Evolutionary conservation across 2,888 invertebrate species (phyloP), one percentile per base, ranked within the genome.

Genomic region (Drosophila hamatofila): DNA sequence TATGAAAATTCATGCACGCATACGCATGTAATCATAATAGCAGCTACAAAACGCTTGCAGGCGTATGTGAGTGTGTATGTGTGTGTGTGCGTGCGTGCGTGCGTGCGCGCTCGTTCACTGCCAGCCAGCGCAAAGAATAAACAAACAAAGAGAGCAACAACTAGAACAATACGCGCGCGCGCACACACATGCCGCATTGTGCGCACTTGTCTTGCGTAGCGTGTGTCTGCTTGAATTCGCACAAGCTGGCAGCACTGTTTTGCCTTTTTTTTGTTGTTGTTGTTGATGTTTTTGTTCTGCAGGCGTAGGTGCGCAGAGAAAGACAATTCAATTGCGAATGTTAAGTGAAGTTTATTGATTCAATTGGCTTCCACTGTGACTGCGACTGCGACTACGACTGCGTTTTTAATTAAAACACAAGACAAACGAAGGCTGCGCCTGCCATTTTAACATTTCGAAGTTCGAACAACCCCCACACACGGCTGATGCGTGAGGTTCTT

Each of bases 321-420:
- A 78, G 69, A 70, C 80, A 80, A 66, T 66, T 75, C 80, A 77
- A 76, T 80, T 80, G 80, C 46, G 30, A 60, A 80, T 71, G 76
- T 76, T 77, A 77, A 77, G 67, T 82, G 80, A 83, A 80, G 68
- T 76, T 59, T 81, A 78, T 88, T 83, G 86, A 86, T 88, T 83
- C 84, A 83, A 83, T 83, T 83, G 84, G 75, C 30, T 37, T 12
- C 12, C 6, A 37, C 35, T 51, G 46, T 18, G 27, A 12, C 41
- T 49, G 56, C 35, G 27, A 25, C 62, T 35, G 30, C 3, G 35
- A 14, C 35, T 51, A 37, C 35, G 23, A 12, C 41, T 49, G 56
- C 37, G 27, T 35, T 57, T 56, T 56, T 56, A 56, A 56, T 56
- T 56, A 56, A 56, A 42, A 21, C 23, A 30, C 16, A 56, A 56